Evolutionary conservation across 2,113 vertebrate genomes (phyloP).

Genomic region (Bucco capensis): DNA sequence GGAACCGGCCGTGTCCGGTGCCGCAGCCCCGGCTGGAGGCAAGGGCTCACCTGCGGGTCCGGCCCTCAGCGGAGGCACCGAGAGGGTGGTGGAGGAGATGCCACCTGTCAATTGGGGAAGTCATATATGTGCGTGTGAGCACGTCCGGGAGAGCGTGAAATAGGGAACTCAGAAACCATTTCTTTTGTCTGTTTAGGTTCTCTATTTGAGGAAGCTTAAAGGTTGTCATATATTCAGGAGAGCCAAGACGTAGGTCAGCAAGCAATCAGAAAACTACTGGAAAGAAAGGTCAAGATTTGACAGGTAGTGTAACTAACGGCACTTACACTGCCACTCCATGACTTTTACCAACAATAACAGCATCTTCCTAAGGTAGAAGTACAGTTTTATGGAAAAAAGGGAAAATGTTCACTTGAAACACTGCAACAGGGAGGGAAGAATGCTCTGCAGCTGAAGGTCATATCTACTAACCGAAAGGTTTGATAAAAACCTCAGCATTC

Average conservation of each 20-base stretch:
- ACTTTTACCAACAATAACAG: rapidly evolving
- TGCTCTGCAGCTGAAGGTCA: background rate
- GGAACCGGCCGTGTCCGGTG: background rate
- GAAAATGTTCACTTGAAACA: background rate
- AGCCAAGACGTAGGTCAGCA: no score
- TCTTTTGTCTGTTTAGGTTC: rapidly evolving
- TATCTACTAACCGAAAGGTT: background rate
- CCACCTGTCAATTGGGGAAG: background rate
- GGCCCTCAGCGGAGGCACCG: no score
- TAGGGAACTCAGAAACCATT: rapidly evolving
- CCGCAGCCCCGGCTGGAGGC: background rate
- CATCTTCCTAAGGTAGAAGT: background rate
- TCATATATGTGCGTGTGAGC: rapidly evolving
- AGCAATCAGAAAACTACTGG: rapidly evolving
- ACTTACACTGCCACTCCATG: rapidly evolving
- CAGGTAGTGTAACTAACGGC: background rate
- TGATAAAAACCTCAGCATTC: background rate
- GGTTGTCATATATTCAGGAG: rapidly evolving
- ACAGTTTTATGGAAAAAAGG: background rate
- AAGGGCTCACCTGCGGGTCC: background rate
- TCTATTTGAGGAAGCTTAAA: background rate
- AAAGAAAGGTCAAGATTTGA: background rate
- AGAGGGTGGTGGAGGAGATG: background rate
- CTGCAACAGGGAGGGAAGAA: background rate
- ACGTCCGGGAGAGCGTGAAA: background rate